These are phyloP conservation scores for Kuschelorhynchus macadamiae DNA, from an alignment of 2,888 invertebrate species.

Conservation along the genomic window DNA sequence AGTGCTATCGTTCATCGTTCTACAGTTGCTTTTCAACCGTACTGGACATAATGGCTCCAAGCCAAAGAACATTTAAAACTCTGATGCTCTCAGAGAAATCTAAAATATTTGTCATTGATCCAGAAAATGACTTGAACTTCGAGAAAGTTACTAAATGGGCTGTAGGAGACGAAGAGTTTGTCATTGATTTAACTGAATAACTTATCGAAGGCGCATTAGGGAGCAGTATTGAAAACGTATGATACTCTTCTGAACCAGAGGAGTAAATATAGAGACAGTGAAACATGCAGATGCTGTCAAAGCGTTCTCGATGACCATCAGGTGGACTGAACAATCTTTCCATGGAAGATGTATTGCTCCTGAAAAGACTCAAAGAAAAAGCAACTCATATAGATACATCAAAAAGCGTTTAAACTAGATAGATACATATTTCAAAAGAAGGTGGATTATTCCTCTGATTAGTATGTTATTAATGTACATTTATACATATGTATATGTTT, in stretches of 20 bases:
- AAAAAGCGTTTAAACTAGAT: too few species aligned
- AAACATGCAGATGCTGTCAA: conserved; percentile 18
- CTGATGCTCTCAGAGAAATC: too few species aligned
- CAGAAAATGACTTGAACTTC: conserved; percentile 22
- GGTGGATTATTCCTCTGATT: too few species aligned
- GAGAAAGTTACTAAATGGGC: conserved; percentile 25
- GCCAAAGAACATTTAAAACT: too few species aligned
- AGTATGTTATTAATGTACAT: too few species aligned
- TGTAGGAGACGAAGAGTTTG: conserved; percentile 18
- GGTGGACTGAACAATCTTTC: conserved; percentile 11
- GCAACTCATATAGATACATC: background rate
- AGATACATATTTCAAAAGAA: too few species aligned
- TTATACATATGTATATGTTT: too few species aligned
- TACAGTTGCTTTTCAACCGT: too few species aligned
- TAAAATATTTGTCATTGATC: background rate
- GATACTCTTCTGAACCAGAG: background rate
- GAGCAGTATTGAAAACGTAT: background rate
- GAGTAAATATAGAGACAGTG: conserved; percentile 1
- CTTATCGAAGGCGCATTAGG: conserved; percentile 8
- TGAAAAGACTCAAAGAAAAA: conserved; percentile 17
- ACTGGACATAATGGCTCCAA: too few species aligned
- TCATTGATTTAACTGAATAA: conserved; percentile 6
- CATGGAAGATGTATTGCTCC: conserved; percentile 11
- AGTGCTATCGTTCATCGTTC: too few species aligned
- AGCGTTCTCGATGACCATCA: conserved; percentile 8